phyloP scores from a whole-genome alignment of 64 coral and sea anemone genomes.

The Orbicella faveolata region DNA sequence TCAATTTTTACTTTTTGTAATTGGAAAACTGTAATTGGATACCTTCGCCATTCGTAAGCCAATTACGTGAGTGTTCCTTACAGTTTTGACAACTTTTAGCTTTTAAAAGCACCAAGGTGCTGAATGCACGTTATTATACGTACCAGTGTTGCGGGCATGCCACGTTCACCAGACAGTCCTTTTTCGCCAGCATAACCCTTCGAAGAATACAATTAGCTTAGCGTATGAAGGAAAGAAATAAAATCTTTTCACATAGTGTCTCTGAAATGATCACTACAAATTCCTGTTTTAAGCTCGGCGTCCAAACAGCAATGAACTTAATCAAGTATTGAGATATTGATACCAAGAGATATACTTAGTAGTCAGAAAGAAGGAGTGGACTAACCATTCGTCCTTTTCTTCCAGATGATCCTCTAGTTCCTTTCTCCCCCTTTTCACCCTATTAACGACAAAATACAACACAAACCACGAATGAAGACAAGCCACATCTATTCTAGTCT shows the following conservation, averaged over 20 bases:
- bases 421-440: constrained; percentile 33
- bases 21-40: no score
- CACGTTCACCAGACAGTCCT: constrained; percentile 33
- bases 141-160: constrained; percentile 14
- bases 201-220: not conserved
- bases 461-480: not conserved
- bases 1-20: no score
- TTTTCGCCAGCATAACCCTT: constrained; percentile 51
- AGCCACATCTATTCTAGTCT: not conserved
- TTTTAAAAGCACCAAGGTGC: no score
- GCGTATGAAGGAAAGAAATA: not conserved
- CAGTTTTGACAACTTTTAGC: no score
- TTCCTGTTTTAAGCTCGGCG: no score
- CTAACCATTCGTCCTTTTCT: constrained; percentile 23
- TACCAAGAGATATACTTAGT: not conserved
- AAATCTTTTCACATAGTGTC: not conserved
- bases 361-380: not conserved
- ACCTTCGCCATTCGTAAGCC: no score
- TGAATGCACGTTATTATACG: not conserved
- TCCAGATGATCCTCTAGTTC: constrained; percentile 26
- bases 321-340: no score
- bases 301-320: no score
- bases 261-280: no score
- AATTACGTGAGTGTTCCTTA: no score
- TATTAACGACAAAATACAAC: not conserved